Conservation (phyloP, 2,113 vertebrate genomes). For the Cochlearius cochlearius region DNA sequence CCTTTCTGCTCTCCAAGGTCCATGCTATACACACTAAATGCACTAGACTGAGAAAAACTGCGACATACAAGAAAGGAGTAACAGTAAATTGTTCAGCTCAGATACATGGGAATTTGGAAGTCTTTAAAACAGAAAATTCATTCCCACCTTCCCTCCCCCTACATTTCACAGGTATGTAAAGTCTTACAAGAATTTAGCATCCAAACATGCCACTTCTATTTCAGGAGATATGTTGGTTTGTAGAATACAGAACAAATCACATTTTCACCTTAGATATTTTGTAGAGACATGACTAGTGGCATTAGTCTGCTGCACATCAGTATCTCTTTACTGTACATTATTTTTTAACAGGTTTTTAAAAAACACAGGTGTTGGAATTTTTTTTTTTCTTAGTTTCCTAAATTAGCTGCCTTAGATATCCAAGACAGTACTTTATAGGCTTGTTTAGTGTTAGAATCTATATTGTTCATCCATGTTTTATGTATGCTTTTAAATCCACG, state of each 20-base stretch:
- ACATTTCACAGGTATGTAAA: not conserved
- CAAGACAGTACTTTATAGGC: not conserved
- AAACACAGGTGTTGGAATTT: not conserved
- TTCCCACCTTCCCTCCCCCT: not conserved
- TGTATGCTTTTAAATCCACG: not conserved
- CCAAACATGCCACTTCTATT: not conserved
- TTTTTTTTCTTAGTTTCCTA: not conserved
- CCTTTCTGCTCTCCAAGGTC: not conserved
- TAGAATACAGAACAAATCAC: not conserved
- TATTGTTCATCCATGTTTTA: not conserved
- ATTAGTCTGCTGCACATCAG: not conserved
- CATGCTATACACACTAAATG: not conserved
- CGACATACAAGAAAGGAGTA: not conserved
- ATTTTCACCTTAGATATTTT: not conserved
- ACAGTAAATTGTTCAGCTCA: not conserved
- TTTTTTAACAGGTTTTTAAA: not conserved
- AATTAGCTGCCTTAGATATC: not conserved
- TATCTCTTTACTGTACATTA: not conserved
- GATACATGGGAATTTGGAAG: not conserved
- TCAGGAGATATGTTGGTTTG: not conserved
- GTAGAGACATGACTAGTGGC: not conserved
- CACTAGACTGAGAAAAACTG: not conserved
- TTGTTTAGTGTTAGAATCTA: not conserved
- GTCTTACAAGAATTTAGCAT: not conserved
- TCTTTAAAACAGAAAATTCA: not conserved